Conservation (phyloP, 2,888 invertebrate genomes). For the Scaptomyza tumidula region DNA sequence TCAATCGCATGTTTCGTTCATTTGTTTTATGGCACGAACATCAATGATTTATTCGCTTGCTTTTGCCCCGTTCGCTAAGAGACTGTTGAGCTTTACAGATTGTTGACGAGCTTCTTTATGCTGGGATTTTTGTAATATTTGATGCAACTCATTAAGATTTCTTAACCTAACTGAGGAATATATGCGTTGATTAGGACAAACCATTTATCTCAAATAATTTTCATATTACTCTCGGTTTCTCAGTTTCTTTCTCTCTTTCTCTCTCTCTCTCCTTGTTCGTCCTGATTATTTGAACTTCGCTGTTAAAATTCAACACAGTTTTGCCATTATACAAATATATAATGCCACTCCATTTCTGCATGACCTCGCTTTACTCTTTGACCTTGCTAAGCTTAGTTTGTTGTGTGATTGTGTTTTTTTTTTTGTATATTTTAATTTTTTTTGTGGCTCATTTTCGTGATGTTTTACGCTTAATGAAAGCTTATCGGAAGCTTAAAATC, state of each 20-base stretch:
- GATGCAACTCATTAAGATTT: conserved; percentile 2
- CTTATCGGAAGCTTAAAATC: conserved; percentile 70
- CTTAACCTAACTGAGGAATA: no score
- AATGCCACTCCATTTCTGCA: conserved; percentile 15
- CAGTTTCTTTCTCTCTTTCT: no score
- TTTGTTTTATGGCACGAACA: conserved; percentile 24
- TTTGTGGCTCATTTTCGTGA: conserved; percentile 55
- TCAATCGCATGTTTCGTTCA: not conserved
- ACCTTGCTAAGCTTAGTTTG: conserved; percentile 52
- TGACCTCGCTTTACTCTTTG: conserved; percentile 58
- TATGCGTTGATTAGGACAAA: no score
- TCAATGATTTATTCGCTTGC: not conserved
- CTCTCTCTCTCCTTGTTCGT: no score
- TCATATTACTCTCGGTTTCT: no score
- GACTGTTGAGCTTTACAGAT: conserved; percentile 14
- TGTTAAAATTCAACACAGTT: conserved; percentile 6
- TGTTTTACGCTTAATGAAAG: conserved; percentile 46
- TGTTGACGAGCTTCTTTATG: conserved; percentile 5
- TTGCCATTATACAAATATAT: not conserved
- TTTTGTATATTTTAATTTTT: not conserved
- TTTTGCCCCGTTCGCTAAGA: not conserved
- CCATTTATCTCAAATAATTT: no score
- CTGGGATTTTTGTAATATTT: not conserved
- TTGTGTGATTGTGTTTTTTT: not conserved
- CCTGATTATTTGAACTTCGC: no score